A percentile compares a stretch with the other conserved stretches of the same genome.
Evolutionary conservation across 64 coral and sea anemone genomes (phyloP).

Genomic region (Anthopleura sola): DNA sequence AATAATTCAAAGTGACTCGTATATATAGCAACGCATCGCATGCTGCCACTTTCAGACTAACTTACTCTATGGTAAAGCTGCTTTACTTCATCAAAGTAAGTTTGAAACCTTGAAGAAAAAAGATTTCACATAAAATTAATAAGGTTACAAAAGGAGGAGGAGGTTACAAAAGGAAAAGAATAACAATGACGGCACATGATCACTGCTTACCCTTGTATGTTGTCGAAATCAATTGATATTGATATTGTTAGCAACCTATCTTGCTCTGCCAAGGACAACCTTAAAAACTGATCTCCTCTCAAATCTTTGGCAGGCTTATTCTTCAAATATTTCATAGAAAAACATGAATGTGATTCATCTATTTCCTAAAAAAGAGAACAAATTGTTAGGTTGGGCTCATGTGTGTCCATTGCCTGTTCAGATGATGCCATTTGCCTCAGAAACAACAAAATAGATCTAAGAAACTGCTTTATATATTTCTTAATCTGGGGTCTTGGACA

Average conservation of each 20-base stretch:
- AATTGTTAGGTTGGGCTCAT: not conserved
- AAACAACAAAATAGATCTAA: no score
- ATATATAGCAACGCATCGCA: no score
- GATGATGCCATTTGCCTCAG: no score
- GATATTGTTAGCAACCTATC: constrained; percentile 73
- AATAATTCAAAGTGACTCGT: no score
- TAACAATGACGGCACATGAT: not conserved
- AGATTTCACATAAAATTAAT: not conserved
- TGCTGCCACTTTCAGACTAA: not conserved
- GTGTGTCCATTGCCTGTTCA: no score
- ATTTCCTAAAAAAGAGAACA: constrained; percentile 61
- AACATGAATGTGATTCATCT: constrained; percentile 81
- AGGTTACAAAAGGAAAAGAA: not conserved
- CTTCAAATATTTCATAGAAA: constrained; percentile 85
- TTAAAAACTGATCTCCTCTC: constrained; percentile 85
- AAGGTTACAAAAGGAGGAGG: not conserved
- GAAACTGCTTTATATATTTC: no score
- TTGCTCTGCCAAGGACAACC: constrained; percentile 73
- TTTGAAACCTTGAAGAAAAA: constrained; percentile 54
- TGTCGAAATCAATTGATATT: constrained; percentile 76
- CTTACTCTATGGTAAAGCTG: constrained; percentile 90
- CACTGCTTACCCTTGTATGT: constrained; percentile 51
- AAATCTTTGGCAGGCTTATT: constrained; percentile 87
- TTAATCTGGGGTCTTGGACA: no score
- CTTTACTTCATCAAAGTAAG: constrained; percentile 96